Base-by-base conservation (phyloP, 2,888 invertebrate genomes). In the Thysanoteuthis rhombus region DNA sequence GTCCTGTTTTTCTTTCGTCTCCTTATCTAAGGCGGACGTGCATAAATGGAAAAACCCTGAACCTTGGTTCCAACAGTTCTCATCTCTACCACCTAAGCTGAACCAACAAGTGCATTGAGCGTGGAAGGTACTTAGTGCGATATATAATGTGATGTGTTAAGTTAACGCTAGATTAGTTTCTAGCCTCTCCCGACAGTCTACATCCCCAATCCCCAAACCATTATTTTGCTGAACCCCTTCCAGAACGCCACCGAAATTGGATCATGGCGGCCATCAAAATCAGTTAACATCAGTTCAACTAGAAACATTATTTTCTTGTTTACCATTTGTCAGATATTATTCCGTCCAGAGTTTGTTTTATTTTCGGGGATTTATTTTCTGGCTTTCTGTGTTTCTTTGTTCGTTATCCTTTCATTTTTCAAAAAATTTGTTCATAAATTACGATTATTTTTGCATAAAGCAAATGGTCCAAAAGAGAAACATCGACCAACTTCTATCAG, bases 141-240 rank as follows among this genome's bases (percentile, higher is more conserved):
- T n/a, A 75, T 75, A 52, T 75, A n/a, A 75, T 75, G 75, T 75
- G 75, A 75, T 75, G 75, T 75, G n/a, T 75, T 75, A 75, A 75
- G 75, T 75, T 75, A n/a, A 75, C 75, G 75, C 75, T n/a, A 75
- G 75, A 75, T n/a, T 75, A 75, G 75, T 75, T 75, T 16, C 16
- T 36, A 12, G 75, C n/a, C 75, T 75, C 75, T n/a, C 10, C 36
- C 75, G n/a, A 75, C 75, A 10, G n/a, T 75, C n/a, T 36, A 75
- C 75, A 75, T 2, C n/a, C n/a, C 12, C 36, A 12, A 12, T 19
- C 25, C 16, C n/a, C n/a, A 12, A 16, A 75, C n/a, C 10, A 58
- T 58, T 32, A 25, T 58, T 28, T 28, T 28, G 25, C 19, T 4
- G 3, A 16, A 12, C 75, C 75, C 4, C 75, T 75, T 75, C n/a